Conservation (phyloP, 2,113 vertebrate species). For the Puma concolor region DNA sequence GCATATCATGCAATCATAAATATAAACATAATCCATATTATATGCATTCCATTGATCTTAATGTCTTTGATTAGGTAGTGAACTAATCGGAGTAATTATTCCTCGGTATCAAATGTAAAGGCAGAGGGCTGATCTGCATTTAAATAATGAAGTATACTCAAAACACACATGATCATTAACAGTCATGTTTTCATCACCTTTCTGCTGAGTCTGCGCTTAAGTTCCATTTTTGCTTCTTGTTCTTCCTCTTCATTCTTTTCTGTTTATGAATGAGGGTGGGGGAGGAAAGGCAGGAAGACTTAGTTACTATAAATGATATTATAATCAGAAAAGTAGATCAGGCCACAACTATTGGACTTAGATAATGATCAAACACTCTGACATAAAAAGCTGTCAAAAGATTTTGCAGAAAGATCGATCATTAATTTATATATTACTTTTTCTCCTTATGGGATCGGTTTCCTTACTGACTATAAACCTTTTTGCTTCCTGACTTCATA, state of each 20-base stretch:
- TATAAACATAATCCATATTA: background rate
- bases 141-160: background rate
- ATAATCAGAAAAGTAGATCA: constrained; percentile 57
- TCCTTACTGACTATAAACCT: background rate
- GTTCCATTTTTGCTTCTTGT: constrained; percentile 96
- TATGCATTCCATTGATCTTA: background rate
- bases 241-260: constrained; percentile 98
- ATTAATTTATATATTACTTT: background rate
- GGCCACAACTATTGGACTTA: background rate
- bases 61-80: background rate
- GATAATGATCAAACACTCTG: background rate
- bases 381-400: constrained; percentile 4
- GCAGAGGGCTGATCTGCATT: background rate
- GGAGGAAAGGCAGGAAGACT: constrained; percentile 56
- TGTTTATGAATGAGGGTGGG: constrained; percentile 82
- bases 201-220: constrained; percentile 96
- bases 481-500: background rate
- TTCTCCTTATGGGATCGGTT: background rate
- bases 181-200: constrained; percentile 88
- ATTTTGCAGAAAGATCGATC: background rate
- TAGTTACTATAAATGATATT: constrained; percentile 52
- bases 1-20: background rate
- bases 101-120: background rate
- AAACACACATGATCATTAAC: background rate
- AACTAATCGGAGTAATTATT: background rate